These are phyloP conservation scores for Oxygymnocypris stewartii DNA, from an alignment of 2,113 vertebrate genomes.

Conservation along the genomic window DNA sequence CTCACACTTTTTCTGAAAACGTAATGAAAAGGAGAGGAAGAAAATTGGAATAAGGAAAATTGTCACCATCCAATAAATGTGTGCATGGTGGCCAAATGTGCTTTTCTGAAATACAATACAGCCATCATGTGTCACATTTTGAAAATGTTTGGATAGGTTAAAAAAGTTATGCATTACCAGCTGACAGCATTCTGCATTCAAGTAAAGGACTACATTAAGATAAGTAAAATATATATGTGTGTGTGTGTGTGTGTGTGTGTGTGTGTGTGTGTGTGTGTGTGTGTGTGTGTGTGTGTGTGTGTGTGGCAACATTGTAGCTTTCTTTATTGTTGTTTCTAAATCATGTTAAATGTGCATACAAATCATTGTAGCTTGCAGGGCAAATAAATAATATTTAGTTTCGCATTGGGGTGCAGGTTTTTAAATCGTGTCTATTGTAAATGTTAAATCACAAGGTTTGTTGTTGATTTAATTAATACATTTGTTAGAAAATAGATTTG, in stretches of 20 bases:
- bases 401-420: neutral
- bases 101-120: neutral
- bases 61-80: neutral
- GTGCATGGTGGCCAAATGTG: neutral
- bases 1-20: neutral
- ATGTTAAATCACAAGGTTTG: neutral
- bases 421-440: neutral
- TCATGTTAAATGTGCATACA: neutral
- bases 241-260: no score
- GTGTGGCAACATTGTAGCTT: no score
- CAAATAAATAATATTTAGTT: no score
- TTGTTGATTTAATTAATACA: neutral
- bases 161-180: no score
- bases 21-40: neutral
- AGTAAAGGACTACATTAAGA: no score
- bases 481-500: neutral
- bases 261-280: no score
- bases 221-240: no score
- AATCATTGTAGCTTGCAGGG: neutral
- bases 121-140: neutral
- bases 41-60: neutral
- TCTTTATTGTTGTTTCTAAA: neutral
- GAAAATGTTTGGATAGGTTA: neutral
- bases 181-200: no score
- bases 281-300: no score